Evolutionary conservation across 2,113 vertebrate genomes (phyloP), one percentile per base, ranked within the genome.

Genomic region (Erinaceus europaeus): DNA sequence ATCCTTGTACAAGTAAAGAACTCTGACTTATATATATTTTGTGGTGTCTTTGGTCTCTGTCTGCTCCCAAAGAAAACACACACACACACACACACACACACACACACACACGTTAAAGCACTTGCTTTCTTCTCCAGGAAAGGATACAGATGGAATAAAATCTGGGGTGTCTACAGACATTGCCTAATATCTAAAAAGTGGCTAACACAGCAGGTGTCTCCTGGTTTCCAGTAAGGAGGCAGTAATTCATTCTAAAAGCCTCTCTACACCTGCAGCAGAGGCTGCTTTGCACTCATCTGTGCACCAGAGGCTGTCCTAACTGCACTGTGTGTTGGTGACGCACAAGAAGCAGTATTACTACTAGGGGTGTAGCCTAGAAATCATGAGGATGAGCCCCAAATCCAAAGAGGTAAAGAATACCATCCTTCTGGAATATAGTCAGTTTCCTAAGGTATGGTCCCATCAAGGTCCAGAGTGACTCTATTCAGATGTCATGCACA

Each of bases 11-110:
- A 92, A 92, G 67, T n/a, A 12, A 75, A 68, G 74, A 74, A 21
- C 65, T 61, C 32, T 44, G 59, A 50, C 61, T 89, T 73, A 81
- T 84, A 89, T 23, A n/a, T 50, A 59, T 74, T 89, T 48, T 69
- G 72, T 93, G 88, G 85, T 87, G 94, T 93, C 82, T 79, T 86
- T 81, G 77, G 84, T 84, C 57, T 94, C 81, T 81, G 3, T 72
- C 59, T 81, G 50, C 36, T 20, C 89, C 78, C 84, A 92, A 78
- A 78, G 87, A 89, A 94, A 94, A 92, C 88, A 94, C 18, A 21
- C 18, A 53, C 52, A 53, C 52, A 53, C 52, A 53, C 52, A 53
- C 52, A 53, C 52, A 53, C 52, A 53, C 52, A 93, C n/a, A 94
- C 32, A 76, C 53, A 86, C 77, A 67, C 88, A 94, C 89, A 87